Percentiles rank a stretch among this genome's conserved stretches.
These are phyloP conservation scores for Cydia amplana DNA, from an alignment of 1,140 invertebrate species.

Conservation along the genomic window DNA sequence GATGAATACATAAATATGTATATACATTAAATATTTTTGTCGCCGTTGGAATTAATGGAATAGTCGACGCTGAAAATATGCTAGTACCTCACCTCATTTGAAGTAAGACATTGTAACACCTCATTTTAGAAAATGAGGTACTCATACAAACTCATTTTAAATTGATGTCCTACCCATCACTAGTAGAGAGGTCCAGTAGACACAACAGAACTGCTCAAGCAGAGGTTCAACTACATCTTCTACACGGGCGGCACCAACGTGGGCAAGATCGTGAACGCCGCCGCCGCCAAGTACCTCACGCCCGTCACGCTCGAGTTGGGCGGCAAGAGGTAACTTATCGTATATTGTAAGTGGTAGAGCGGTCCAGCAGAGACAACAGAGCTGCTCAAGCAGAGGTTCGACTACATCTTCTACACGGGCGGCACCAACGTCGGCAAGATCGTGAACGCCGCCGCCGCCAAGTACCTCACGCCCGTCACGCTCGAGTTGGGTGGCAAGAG, in stretches of 20 bases:
- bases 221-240: constrained; percentile 97
- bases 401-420: constrained; percentile 99
- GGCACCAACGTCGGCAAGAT: constrained; percentile 92
- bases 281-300: constrained; percentile 94
- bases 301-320: constrained; percentile 98
- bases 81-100: too few relatives aligned
- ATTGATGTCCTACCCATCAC: too few relatives aligned
- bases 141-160: too few relatives aligned
- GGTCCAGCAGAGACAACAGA: too few relatives aligned
- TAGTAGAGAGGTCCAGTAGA: too few relatives aligned
- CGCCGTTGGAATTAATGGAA: too few relatives aligned
- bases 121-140: too few relatives aligned
- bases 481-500: constrained; percentile 98
- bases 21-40: too few relatives aligned
- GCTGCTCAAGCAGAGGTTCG: constrained; percentile 91
- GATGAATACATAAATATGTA: too few relatives aligned
- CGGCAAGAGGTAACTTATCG: constrained; percentile 94
- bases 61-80: too few relatives aligned
- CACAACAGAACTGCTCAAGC: constrained; percentile 88
- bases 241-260: constrained; percentile 95
- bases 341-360: too few relatives aligned
- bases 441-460: constrained; percentile 92
- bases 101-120: too few relatives aligned
- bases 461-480: constrained; percentile 96
- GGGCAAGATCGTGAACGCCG: constrained; percentile 92